Conservation (phyloP, 2,797 vertebrate species). For the Halcyon chelicuti region DNA sequence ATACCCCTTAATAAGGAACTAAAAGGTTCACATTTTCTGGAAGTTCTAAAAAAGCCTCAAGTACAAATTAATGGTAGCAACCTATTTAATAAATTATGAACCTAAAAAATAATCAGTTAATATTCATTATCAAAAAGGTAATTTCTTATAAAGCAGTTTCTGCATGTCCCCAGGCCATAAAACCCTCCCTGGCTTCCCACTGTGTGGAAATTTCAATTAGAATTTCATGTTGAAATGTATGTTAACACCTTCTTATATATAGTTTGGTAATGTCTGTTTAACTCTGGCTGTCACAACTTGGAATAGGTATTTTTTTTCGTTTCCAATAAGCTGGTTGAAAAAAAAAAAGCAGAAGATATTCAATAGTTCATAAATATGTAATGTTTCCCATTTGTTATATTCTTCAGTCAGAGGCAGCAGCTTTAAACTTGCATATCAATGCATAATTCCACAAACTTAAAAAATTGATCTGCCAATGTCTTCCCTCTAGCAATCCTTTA, state of each 20-base stretch:
- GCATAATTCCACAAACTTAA: constrained; percentile 72
- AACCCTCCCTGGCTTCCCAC: constrained; percentile 34
- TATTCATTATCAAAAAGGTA: constrained; percentile 59
- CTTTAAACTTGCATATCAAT: constrained; percentile 64
- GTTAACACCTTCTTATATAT: constrained; percentile 49
- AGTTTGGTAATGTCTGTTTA: constrained; percentile 61
- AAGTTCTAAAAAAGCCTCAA: constrained; percentile 64
- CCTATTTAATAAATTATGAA: constrained; percentile 70
- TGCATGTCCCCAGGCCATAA: constrained; percentile 31
- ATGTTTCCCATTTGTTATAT: constrained; percentile 67
- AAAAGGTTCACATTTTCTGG: constrained; percentile 54
- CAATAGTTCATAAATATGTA: constrained; percentile 71
- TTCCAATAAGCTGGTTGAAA: constrained; percentile 28
- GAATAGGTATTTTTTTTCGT: constrained; percentile 21
- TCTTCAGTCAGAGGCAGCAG: constrained; percentile 56
- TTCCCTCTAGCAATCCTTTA: constrained; percentile 72
- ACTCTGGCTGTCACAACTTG: constrained; percentile 14
- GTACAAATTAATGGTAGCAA: constrained; percentile 62
- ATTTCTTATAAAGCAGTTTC: constrained; percentile 56
- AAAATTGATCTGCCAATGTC: constrained; percentile 72
- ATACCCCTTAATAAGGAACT: constrained; percentile 30
- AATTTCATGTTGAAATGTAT: constrained; percentile 56
- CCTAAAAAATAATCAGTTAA: constrained; percentile 63
- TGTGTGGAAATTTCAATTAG: constrained; percentile 59
- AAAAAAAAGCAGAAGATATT: not conserved